Percentiles rank a stretch among this genome's conserved stretches.
Evolutionary conservation across 2,797 vertebrate species (phyloP).

Genomic region (Acanthurus leucopareius): DNA sequence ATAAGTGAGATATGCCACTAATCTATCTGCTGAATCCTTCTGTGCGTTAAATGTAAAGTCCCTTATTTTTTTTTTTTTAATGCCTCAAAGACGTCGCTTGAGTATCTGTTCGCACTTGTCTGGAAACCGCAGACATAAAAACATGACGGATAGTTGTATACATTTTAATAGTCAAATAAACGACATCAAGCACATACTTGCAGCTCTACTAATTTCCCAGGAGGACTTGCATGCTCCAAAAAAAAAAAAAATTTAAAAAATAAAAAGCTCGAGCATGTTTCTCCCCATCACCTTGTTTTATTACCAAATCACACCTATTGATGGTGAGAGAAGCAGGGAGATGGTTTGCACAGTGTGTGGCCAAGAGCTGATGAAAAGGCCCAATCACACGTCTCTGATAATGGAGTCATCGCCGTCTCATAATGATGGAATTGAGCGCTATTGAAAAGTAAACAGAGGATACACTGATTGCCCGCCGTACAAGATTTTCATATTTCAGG

Average conservation of each 20-base stretch:
- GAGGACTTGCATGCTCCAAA: conserved; percentile 12
- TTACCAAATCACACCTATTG: conserved; percentile 84
- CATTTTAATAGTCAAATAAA: conserved; percentile 26
- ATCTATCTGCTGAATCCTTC: conserved; percentile 20
- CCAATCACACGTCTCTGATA: conserved; percentile 80
- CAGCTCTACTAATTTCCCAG: conserved; percentile 27
- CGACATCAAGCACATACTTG: neutral
- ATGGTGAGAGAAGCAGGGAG: conserved; percentile 69
- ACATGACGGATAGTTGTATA: conserved; percentile 24
- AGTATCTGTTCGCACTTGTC: conserved; percentile 43
- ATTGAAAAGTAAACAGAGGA: conserved; percentile 81
- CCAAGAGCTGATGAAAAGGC: conserved; percentile 81
- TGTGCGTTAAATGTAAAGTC: conserved; percentile 16
- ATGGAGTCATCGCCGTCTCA: conserved; percentile 73
- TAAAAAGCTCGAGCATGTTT: conserved; percentile 36
- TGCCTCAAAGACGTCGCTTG: conserved; percentile 28
- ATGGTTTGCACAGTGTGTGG: conserved; percentile 76
- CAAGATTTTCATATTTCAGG: conserved; percentile 55
- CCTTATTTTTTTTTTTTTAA: no score
- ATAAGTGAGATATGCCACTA: conserved; percentile 5
- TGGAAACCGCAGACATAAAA: conserved; percentile 27
- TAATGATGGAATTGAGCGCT: conserved; percentile 79
- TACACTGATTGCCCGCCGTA: conserved; percentile 75
- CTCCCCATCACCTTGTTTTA: conserved; percentile 76
- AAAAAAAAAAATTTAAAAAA: conserved; percentile 15